These are phyloP conservation scores for Zophobas morio DNA, from an alignment of 1,140 invertebrate genomes.

Conservation along the genomic window DNA sequence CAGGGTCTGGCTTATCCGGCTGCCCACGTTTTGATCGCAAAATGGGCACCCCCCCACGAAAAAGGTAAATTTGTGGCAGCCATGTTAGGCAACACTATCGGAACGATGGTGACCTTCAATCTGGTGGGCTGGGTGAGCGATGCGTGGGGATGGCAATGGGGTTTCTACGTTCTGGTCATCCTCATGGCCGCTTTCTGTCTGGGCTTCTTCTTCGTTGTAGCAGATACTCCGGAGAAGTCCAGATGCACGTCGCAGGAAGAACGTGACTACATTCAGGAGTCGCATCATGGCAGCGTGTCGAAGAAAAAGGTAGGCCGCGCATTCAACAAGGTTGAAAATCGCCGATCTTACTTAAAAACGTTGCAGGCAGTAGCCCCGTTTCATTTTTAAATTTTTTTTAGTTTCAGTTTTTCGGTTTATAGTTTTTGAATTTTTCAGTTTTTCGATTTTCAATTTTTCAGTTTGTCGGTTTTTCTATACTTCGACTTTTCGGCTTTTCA, in stretches of 20 bases:
- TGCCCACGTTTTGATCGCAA: constrained; percentile 77
- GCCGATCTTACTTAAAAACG: too few species aligned
- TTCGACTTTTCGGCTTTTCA: too few species aligned
- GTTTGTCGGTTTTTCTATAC: too few species aligned
- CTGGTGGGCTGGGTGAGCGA: constrained; percentile 77
- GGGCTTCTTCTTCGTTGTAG: constrained; percentile 69
- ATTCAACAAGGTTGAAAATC: too few species aligned
- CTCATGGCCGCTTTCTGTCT: constrained; percentile 73
- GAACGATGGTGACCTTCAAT: constrained; percentile 82
- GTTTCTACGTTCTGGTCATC: constrained; percentile 52
- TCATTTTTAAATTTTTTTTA: too few species aligned
- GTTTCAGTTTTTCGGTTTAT: too few species aligned
- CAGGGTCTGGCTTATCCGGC: constrained; percentile 82
- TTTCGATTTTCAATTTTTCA: too few species aligned
- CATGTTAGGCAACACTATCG: constrained; percentile 81
- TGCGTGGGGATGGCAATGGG: constrained; percentile 75
- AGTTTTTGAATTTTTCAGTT: too few species aligned
- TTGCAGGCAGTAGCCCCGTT: constrained; percentile 66
- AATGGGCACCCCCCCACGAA: constrained; percentile 80
- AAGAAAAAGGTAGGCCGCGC: constrained; percentile 68
- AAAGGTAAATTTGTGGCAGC: constrained; percentile 82
- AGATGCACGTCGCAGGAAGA: constrained; percentile 84
- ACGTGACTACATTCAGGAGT: constrained; percentile 79
- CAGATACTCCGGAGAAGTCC: constrained; percentile 81
- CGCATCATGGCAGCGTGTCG: constrained; percentile 71